Percentiles rank a stretch among this genome's conserved stretches.
Conservation (phyloP, 2,797 vertebrate genomes). For the Phyllotis vaccarum region DNA sequence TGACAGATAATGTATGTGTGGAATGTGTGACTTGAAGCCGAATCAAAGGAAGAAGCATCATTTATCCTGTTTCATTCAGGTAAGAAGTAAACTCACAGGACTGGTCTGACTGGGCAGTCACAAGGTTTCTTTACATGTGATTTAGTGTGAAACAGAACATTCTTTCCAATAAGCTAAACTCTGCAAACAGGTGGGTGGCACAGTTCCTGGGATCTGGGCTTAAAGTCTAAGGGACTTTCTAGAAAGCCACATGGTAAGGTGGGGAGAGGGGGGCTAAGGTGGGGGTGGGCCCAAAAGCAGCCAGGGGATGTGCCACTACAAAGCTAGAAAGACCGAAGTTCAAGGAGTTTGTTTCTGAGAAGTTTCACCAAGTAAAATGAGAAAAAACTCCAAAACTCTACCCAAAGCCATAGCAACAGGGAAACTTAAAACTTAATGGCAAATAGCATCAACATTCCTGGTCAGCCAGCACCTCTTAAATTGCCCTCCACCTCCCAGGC, state of each 20-base stretch:
- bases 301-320: background rate
- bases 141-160: background rate
- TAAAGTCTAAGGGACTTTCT: background rate
- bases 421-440: background rate
- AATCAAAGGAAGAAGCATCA: conserved; percentile 45
- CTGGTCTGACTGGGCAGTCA: conserved; percentile 16
- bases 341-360: background rate
- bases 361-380: background rate
- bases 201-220: background rate
- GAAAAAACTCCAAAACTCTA: background rate
- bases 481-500: no score
- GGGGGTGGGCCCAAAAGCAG: background rate
- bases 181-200: background rate
- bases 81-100: conserved; percentile 68
- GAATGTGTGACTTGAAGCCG: conserved; percentile 57
- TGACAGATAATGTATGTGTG: conserved; percentile 31
- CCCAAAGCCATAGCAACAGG: background rate
- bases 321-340: background rate
- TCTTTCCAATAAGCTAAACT: conserved; percentile 40
- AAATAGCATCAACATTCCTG: background rate
- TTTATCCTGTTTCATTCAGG: conserved; percentile 58
- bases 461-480: background rate
- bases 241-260: background rate
- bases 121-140: background rate
- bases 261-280: no score